phyloP scores from a whole-genome alignment of 2,888 invertebrate species.

The Mycogona germanica region DNA sequence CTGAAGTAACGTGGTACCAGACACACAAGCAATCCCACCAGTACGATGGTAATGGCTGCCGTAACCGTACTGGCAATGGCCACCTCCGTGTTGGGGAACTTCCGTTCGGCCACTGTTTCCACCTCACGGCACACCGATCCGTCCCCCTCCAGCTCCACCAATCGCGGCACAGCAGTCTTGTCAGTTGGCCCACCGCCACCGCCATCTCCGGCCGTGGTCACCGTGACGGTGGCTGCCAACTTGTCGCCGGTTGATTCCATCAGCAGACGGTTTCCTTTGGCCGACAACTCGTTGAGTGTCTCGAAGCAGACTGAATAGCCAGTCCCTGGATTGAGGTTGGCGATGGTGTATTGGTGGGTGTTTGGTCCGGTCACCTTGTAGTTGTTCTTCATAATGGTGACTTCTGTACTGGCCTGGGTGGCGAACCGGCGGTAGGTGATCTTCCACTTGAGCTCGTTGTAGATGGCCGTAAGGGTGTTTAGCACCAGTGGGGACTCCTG shows the following conservation, averaged over 20 bases:
- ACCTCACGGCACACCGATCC: conserved; percentile 20
- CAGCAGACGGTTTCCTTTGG: conserved; percentile 7
- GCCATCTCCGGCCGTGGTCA: not conserved
- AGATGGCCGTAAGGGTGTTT: conserved; percentile 13
- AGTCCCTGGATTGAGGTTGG: conserved; percentile 11
- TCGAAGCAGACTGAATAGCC: conserved; percentile 20
- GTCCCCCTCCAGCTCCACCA: conserved; percentile 7
- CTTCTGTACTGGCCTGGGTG: conserved; percentile 8
- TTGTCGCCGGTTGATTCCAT: too few relatives aligned
- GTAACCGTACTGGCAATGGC: conserved; percentile 24
- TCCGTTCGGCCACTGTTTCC: conserved; percentile 19
- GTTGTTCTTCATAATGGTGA: conserved; percentile 18
- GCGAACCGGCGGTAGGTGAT: conserved; percentile 15
- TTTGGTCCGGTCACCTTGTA: conserved; percentile 15
- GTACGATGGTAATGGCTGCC: conserved; percentile 22
- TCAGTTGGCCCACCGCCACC: not conserved
- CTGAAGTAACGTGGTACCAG: conserved; percentile 5
- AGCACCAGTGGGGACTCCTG: conserved; percentile 15
- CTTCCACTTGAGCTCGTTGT: conserved; percentile 16
- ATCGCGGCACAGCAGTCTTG: not conserved
- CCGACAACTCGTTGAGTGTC: conserved; percentile 9
- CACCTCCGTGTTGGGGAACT: conserved; percentile 22
- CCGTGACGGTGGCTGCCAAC: too few relatives aligned
- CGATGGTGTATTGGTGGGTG: conserved; percentile 17
- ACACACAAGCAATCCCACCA: not conserved